Percentiles rank a stretch among this genome's conserved stretches.
phyloP scores from a whole-genome alignment of 2,888 invertebrate species.

The Dryomyza anilis region DNA sequence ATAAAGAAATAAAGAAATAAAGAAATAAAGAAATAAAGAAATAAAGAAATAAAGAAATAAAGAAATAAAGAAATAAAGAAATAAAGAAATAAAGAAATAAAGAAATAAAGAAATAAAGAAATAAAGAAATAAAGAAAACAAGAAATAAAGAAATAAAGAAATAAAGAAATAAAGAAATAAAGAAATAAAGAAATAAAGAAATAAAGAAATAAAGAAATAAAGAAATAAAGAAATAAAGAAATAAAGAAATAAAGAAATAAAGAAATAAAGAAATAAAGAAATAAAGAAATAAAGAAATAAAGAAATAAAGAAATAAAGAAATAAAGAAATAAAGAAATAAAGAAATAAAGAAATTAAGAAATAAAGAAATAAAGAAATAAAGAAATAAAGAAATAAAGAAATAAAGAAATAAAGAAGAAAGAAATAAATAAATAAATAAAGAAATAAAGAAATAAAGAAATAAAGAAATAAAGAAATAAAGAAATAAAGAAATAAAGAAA shows the following conservation, averaged over 20 bases:
- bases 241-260: too few relatives aligned
- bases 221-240: neutral
- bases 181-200: neutral
- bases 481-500: neutral
- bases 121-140: neutral
- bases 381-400: too few relatives aligned
- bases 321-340: neutral
- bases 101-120: conserved; percentile 1
- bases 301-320: neutral
- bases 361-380: neutral
- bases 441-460: too few relatives aligned
- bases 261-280: neutral
- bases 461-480: neutral
- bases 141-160: neutral
- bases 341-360: neutral
- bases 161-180: neutral
- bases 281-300: neutral
- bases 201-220: neutral
- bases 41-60: neutral
- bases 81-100: neutral
- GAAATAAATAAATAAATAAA: too few relatives aligned
- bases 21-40: conserved; percentile 2
- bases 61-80: too few relatives aligned
- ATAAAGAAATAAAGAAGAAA: too few relatives aligned
- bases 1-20: neutral